Base-by-base conservation (phyloP, 1,140 invertebrate species). In the Drosophila saltans region DNA sequence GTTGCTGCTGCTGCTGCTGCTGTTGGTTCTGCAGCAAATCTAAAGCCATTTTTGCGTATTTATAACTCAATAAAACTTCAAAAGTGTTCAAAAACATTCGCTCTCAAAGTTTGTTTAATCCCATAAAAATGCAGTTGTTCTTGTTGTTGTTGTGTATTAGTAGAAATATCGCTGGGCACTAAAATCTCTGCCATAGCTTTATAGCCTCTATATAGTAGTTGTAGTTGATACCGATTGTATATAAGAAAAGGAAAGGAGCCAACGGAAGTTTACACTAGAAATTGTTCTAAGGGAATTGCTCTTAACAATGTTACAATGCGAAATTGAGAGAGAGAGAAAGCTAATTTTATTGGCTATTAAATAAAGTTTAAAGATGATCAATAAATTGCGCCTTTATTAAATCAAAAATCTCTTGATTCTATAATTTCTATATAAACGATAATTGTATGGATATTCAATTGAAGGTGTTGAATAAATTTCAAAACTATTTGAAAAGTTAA, bases 21-120 rank as follows among this genome's bases (percentile, higher is more conserved):
- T 48, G 21, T 1, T 26, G 21, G n/a, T 24, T 52, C 45, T 52
- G 8, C 45, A 52, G 45, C 48, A 80, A 80, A 80, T 83, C 77
- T 68, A 89, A 75, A 88, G 83, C 68, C 68, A 75, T 83, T 74
- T 84, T 81, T 89, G 83, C 71, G 83, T 88, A 88, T 88, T 88
- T 88, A 88, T 88, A 88, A 88, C 84, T 89, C 84, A 89, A 88
- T 88, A 88, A 88, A 89, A 88, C 83, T 88, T 88, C 83, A 88
- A 88, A 88, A 88, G 83, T 88, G 84, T 88, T 83, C 80, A 80
- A 88, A 88, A 88, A 88, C 83, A 88, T 83, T 68, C 83, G 68
- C 80, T 86, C 83, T 86, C 83, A 88, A 83, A 83, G 83, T 88
- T 86, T 86, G 83, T 86, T 86, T 86, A 86, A 88, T 77, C 72